Evolutionary conservation across 2,113 vertebrate genomes (phyloP).

Genomic region (Salvelinus sp.): DNA sequence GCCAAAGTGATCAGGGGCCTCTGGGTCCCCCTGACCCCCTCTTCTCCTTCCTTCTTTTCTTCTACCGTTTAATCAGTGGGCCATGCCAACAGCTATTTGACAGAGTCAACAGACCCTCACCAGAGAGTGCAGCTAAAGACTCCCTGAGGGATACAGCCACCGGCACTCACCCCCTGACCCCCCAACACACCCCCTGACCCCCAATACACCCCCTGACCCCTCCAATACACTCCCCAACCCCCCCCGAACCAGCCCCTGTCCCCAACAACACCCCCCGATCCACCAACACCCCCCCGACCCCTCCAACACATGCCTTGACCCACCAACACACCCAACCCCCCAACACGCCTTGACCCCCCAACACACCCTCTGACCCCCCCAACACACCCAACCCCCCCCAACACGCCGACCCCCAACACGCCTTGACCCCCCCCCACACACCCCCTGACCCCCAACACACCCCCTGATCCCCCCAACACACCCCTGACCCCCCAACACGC

Average conservation of each 20-base stretch:
- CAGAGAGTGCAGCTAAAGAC: slow-evolving; percentile 17
- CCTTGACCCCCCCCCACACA: no score
- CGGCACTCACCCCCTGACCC: not conserved
- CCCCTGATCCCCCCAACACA: not conserved
- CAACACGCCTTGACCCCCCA: no score
- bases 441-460: no score
- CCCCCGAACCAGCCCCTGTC: no score
- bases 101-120: slow-evolving; percentile 26
- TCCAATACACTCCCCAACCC: not conserved
- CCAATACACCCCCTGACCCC: not conserved
- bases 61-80: slow-evolving; percentile 20
- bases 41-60: not conserved
- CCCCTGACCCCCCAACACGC: no score
- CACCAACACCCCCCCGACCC: no score
- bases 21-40: not conserved
- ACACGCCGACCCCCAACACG: no score
- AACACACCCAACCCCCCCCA: no score
- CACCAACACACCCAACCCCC: no score
- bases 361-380: not conserved
- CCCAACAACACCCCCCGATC: no score
- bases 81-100: slow-evolving; percentile 31
- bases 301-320: no score
- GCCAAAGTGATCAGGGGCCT: slow-evolving; percentile 10
- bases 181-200: not conserved
- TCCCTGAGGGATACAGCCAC: slow-evolving; percentile 13